These are phyloP conservation scores for Sarcophaga rosellei DNA, from an alignment of 2,888 invertebrate genomes.

Conservation along the genomic window DNA sequence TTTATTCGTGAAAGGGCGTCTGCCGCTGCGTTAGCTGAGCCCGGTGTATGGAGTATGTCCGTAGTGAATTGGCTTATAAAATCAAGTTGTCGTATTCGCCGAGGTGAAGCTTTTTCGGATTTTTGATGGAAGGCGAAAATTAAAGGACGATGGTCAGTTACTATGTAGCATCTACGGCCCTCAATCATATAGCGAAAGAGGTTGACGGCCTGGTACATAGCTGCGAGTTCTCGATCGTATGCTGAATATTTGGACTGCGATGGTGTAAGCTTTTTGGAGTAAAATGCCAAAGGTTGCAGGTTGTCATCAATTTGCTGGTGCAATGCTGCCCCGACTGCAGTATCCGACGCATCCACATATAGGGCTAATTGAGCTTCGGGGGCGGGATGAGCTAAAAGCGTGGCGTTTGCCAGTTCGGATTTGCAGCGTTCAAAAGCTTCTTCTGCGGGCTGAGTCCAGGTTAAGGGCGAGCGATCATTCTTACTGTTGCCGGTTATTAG, in stretches of 20 bases:
- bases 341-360: constrained; percentile 56
- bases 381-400: constrained; percentile 41
- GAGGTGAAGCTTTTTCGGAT: constrained; percentile 2
- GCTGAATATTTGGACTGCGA: neutral
- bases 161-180: neutral
- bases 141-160: constrained; percentile 1
- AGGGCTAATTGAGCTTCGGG: constrained; percentile 29
- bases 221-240: constrained; percentile 8
- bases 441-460: constrained; percentile 41
- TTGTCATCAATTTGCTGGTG: constrained; percentile 55
- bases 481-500: too few relatives aligned
- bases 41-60: constrained; percentile 22
- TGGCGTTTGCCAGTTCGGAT: constrained; percentile 44
- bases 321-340: neutral
- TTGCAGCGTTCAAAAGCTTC: constrained; percentile 44
- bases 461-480: constrained; percentile 7
- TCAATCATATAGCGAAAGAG: constrained; percentile 8
- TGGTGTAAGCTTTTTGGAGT: constrained; percentile 1
- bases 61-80: constrained; percentile 2
- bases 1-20: constrained; percentile 19
- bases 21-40: neutral
- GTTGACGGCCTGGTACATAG: neutral
- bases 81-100: neutral
- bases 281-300: constrained; percentile 66
- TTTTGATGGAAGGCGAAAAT: constrained; percentile 3